These are phyloP conservation scores for Halcyon leucocephala DNA, from an alignment of 2,797 vertebrate species.

Conservation along the genomic window DNA sequence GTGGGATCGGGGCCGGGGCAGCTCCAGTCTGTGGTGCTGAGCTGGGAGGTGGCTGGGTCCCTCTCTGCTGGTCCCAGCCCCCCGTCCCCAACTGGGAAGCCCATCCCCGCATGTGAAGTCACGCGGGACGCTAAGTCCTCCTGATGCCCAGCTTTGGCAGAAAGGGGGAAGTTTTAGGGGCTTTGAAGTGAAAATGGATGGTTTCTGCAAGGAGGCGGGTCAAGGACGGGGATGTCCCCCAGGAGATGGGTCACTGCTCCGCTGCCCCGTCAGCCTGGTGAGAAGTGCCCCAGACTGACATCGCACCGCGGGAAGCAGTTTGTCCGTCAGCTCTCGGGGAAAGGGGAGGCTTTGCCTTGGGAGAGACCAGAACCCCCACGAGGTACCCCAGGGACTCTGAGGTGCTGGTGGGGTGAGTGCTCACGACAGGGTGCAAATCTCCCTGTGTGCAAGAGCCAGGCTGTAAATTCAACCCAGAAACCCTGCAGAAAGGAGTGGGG, in stretches of 20 bases:
- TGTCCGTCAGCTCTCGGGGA: accelerated
- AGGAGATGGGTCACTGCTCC: accelerated
- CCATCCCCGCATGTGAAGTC: neutral
- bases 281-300: neutral
- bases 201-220: neutral
- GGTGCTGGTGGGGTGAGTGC: neutral
- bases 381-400: accelerated
- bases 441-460: too few species aligned
- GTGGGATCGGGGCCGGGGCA: neutral
- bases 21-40: accelerated
- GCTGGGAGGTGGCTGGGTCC: accelerated
- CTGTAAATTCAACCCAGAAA: neutral
- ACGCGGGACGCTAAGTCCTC: slow-evolving; percentile 8
- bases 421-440: too few species aligned
- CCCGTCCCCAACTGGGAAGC: neutral
- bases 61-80: neutral
- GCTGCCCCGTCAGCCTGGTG: accelerated
- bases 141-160: slow-evolving; percentile 8
- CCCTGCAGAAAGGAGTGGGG: neutral
- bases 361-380: accelerated
- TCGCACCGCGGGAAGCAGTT: accelerated
- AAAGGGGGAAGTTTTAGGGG: neutral
- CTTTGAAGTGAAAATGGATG: neutral
- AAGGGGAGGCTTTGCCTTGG: neutral
- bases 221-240: neutral